These are phyloP conservation scores for Forbesichthys agassizii DNA, from an alignment of 2,113 vertebrate genomes.

Conservation along the genomic window DNA sequence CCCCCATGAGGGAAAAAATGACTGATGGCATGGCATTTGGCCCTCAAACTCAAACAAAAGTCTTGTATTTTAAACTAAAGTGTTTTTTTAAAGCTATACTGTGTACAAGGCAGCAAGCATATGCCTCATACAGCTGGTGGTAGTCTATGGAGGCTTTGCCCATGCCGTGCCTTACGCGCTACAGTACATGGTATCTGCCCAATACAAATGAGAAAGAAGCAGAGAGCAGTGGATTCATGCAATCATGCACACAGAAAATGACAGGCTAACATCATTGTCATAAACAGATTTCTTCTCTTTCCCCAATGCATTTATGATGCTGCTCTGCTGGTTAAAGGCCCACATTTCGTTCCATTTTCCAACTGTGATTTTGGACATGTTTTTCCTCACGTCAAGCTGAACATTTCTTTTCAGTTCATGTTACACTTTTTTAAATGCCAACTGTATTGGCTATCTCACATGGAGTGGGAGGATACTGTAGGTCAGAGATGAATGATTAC, in stretches of 20 bases:
- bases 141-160: slow-evolving; percentile 46
- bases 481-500: too few species aligned
- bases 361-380: too few species aligned
- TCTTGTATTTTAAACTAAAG: slow-evolving; percentile 20
- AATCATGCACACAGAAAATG: slow-evolving; percentile 25
- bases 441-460: too few species aligned
- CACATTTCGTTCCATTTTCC: too few species aligned
- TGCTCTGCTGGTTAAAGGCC: too few species aligned
- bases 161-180: slow-evolving; percentile 46
- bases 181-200: slow-evolving; percentile 37
- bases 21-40: slow-evolving; percentile 12
- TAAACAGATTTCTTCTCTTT: slow-evolving; percentile 7
- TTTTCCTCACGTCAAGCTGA: too few species aligned
- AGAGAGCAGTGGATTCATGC: slow-evolving; percentile 32
- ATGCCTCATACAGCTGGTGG: slow-evolving; percentile 60
- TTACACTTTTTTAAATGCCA: too few species aligned
- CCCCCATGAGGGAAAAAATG: slow-evolving; percentile 24
- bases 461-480: too few species aligned
- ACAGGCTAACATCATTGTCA: slow-evolving; percentile 25
- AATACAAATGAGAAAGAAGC: slow-evolving; percentile 63
- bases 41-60: background rate
- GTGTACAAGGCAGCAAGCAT: slow-evolving; percentile 32
- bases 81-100: slow-evolving; percentile 25
- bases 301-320: background rate
- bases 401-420: too few species aligned